Conservation (phyloP, 2,797 vertebrate genomes). For the Dermochelys coriacea region DNA sequence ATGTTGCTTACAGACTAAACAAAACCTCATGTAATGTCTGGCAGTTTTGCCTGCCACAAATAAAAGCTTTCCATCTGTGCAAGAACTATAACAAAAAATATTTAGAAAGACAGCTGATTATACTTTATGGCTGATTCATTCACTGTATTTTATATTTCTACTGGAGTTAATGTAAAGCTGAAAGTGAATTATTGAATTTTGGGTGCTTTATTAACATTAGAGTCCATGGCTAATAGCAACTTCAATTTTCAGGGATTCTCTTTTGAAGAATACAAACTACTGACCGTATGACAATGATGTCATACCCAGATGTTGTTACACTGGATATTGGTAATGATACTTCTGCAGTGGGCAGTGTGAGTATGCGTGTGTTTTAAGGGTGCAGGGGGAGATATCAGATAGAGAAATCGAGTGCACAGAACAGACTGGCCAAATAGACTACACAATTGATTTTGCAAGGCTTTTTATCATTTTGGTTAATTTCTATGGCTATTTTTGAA, state of each 20-base stretch:
- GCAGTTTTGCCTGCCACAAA: background rate
- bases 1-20: conserved; percentile 3
- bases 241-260: background rate
- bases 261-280: background rate
- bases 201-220: background rate
- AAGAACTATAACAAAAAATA: conserved; percentile 11
- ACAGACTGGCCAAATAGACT: conserved; percentile 21
- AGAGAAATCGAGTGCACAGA: conserved; percentile 29
- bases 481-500: conserved; percentile 65
- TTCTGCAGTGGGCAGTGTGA: background rate
- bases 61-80: background rate
- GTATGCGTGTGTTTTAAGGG: background rate
- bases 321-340: background rate
- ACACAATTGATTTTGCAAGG: conserved; percentile 52
- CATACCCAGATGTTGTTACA: background rate
- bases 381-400: background rate
- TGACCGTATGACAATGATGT: background rate
- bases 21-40: background rate
- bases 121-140: background rate
- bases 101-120: conserved; percentile 11
- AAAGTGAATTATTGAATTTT: background rate
- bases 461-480: conserved; percentile 54
- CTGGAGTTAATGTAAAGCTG: background rate
- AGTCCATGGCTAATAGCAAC: background rate
- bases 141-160: background rate